Evolutionary conservation across 2,797 vertebrate species (phyloP), one percentile per base, ranked within the genome.

Genomic region (Hoplostethus mediterraneus): DNA sequence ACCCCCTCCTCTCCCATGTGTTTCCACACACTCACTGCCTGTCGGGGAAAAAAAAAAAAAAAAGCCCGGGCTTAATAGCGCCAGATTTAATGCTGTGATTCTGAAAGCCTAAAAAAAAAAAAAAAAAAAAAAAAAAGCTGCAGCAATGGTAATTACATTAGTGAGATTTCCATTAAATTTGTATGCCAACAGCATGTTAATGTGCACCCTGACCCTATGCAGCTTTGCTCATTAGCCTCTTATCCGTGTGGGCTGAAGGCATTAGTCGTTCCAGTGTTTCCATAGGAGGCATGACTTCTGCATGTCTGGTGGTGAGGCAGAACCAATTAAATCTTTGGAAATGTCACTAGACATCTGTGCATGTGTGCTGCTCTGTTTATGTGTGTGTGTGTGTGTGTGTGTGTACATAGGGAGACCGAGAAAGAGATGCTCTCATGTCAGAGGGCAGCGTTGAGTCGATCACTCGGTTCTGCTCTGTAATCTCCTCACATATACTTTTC

Each of bases 401-500:
- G 64, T 70, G 76, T 54, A 55, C 52, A 59, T 14, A 71, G 55
- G 60, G 13, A 69, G 31, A 73, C 44, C 44, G 14, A 65, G 40
- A 55, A 28, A 4, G 0, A 63, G 78, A 8, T 71, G 73, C 77
- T 72, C 80, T 81, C 54, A 62, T 61, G 67, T 78, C 54, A 69
- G n/a, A 48, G 77, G 70, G 85, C 67, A 83, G 79, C 73, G 77
- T 76, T 57, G 12, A 55, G 42, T 85, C 71, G 79, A 79, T 76
- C 16, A n/a, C 81, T 86, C 31, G 10, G 58, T 68, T 71, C 62
- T 42, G 63, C 71, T 66, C 79, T 84, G 65, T 88, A 81, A 89
- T 91, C 86, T 87, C 79, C 79, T 83, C 84, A 80, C 87, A 89
- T 86, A 79, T 84, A 75, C 40, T 75, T 84, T 83, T 79, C 40